Evolutionary conservation across 2,888 invertebrate species (phyloP).

Genomic region (Pristionchus arcanus): DNA sequence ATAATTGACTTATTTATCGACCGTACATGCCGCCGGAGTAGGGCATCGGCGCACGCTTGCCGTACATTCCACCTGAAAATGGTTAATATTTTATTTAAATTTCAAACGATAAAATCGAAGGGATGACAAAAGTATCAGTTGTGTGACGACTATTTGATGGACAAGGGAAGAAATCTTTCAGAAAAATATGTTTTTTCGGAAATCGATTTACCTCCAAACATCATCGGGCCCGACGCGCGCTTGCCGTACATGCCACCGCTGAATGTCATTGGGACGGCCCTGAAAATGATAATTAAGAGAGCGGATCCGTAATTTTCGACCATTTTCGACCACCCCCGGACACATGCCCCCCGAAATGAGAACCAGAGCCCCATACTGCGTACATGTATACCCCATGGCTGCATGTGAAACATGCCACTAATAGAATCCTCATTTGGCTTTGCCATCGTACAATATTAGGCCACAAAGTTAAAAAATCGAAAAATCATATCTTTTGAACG

Average conservation of each 20-base stretch:
- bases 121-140: no score
- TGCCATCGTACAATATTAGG: no score
- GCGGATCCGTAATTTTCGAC: no score
- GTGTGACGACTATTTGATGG: no score
- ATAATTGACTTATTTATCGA: not conserved
- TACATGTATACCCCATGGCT: no score
- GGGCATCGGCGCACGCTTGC: conserved; percentile 56
- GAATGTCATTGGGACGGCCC: conserved; percentile 31
- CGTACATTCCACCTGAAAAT: conserved; percentile 52
- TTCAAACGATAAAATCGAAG: not conserved
- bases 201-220: not conserved
- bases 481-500: no score
- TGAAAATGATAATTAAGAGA: not conserved
- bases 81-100: not conserved
- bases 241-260: conserved; percentile 48
- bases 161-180: not conserved
- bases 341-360: no score
- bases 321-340: no score
- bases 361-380: no score
- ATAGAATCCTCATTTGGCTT: no score
- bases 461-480: no score
- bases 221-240: conserved; percentile 10
- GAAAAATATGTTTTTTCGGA: not conserved
- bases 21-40: conserved; percentile 58
- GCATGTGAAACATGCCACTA: no score